Conservation (phyloP, 1,140 invertebrate species). For the Vanessa atalanta region DNA sequence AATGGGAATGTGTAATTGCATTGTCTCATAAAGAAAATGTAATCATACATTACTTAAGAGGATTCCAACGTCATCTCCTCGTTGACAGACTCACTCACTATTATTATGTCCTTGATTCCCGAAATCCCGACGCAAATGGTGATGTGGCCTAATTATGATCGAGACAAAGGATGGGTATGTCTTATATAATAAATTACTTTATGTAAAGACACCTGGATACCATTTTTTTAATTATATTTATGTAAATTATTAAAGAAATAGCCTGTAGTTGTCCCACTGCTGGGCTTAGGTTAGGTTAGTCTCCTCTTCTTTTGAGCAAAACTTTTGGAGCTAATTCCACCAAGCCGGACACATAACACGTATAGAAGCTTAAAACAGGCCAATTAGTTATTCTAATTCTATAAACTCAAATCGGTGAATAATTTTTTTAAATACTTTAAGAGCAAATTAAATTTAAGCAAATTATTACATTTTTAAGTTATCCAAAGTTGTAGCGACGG, state of each 20-base stretch:
- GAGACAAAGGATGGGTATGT: neutral
- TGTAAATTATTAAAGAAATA: too few species aligned
- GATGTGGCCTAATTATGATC: neutral
- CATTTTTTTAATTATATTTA: too few species aligned
- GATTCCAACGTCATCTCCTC: neutral
- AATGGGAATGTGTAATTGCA: constrained; percentile 36
- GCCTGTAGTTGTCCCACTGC: too few species aligned
- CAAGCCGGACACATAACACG: too few species aligned
- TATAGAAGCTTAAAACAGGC: too few species aligned
- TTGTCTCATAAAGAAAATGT: constrained; percentile 33
- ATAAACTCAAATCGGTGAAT: too few species aligned
- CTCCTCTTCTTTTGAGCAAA: too few species aligned
- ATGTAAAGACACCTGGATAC: neutral
- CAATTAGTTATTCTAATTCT: too few species aligned
- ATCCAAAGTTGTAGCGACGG: neutral
- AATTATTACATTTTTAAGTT: neutral
- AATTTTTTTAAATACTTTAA: neutral
- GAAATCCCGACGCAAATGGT: neutral
- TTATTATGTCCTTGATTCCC: neutral
- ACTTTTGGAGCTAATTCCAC: too few species aligned
- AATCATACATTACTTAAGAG: constrained; percentile 25
- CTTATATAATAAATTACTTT: neutral
- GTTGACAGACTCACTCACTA: constrained; percentile 3
- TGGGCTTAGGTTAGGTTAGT: too few species aligned
- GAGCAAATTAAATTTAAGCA: neutral